Evolutionary conservation across 2,888 invertebrate genomes (phyloP), one percentile per base, ranked within the genome.

Genomic region (Amiota minor): DNA sequence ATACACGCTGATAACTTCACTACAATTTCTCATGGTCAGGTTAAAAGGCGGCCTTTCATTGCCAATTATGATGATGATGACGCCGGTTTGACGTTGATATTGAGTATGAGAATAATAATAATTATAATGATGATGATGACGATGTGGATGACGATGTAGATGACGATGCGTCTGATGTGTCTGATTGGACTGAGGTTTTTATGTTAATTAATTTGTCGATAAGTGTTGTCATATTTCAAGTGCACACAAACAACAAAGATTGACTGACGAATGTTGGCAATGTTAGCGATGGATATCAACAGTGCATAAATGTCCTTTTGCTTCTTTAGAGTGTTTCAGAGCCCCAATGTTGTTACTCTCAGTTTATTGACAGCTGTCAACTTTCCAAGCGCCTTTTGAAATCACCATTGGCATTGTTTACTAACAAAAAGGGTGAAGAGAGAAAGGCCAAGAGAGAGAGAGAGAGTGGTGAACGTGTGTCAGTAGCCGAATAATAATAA

Each of bases 201-300:
- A 71, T 71, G 71, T 59, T 59, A 71, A 71, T 71, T 71, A 71
- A 71, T 71, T 71, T 71, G 61, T 49, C 61, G 71, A 71, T 71
- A 71, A 71, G 62, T 71, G 71, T 49, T 71, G 71, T 71, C 71
- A 71, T 71, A 71, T 71, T 71, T 71, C 71, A 71, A 71, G 71
- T 50, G 46, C 62, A 47, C 62, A 59, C 35, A 56, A 70, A 61
- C 59, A 47, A 59, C 23, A 14, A 12, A 23, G 35, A 20, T 16
- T 20, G 61, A 61, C 18, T 12, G 9, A 23, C 12, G 61, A 20
- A 12, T 61, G 23, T 59, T 18, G 59, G 18, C 59, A 59, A 59
- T 23, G 23, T 20, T 23, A 59, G 18, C 59, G 18, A 8, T 11
- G 18, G 3, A 2, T 16, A 59, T 18, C 59, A 59, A 59, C 59